These are phyloP conservation scores for Hippocampus barbouri DNA, from an alignment of 2,113 vertebrate genomes.

Conservation along the genomic window DNA sequence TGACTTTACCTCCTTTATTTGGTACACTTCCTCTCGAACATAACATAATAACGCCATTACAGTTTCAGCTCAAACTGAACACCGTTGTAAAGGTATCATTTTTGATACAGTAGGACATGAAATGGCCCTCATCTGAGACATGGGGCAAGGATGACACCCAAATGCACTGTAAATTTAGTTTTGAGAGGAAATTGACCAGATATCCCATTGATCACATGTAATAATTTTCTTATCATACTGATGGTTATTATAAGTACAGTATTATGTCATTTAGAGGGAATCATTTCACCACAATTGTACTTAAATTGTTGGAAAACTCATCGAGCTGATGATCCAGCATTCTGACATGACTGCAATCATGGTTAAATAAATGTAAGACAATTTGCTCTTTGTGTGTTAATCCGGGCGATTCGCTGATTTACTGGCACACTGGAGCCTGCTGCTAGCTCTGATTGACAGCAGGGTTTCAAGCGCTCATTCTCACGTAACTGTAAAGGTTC, in stretches of 20 bases:
- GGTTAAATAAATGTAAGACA: constrained; percentile 2
- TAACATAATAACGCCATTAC: background rate
- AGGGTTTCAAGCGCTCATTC: constrained; percentile 5
- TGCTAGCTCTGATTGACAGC: constrained; percentile 7
- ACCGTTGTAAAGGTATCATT: background rate
- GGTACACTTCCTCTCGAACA: background rate
- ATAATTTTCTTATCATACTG: background rate
- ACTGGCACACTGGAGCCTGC: constrained; percentile 4
- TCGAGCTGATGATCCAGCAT: background rate
- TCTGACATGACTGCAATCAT: background rate
- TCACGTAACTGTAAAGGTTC: constrained; percentile 7
- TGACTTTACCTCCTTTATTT: background rate
- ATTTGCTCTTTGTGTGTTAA: background rate
- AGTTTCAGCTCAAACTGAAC: no score
- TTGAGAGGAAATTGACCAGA: background rate
- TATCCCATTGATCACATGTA: no score
- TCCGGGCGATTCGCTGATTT: background rate
- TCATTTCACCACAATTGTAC: no score
- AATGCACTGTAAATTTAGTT: background rate
- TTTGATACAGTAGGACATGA: background rate
- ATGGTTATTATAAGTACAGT: no score
- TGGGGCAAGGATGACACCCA: background rate
- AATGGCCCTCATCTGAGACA: background rate
- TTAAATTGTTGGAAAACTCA: no score
- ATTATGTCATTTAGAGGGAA: no score